Evolutionary conservation across 2,888 invertebrate genomes (phyloP).

Genomic region (Megastigmus dorsalis): DNA sequence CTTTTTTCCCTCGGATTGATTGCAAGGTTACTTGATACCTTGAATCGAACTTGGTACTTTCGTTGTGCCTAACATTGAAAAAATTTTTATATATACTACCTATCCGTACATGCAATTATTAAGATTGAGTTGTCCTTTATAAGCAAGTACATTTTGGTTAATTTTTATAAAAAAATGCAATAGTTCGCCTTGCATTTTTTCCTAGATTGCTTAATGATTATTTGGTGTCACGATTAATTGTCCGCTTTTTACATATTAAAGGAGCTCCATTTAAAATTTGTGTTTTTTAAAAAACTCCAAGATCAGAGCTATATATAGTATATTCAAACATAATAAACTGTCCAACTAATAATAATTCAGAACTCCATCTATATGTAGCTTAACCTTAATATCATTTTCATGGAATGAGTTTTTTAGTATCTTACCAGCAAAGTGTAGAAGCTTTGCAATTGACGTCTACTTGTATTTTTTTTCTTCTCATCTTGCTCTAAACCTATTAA

Average conservation of each 20-base stretch:
- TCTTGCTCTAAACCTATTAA: not conserved
- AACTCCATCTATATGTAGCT: conserved; percentile 4
- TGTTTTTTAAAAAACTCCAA: conserved; percentile 10
- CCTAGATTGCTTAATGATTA: conserved; percentile 49
- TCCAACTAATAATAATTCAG: conserved; percentile 13
- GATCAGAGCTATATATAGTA: not conserved
- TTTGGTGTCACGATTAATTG: conserved; percentile 50
- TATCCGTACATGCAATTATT: conserved; percentile 30
- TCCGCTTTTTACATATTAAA: not conserved
- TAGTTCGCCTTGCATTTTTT: not conserved
- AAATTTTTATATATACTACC: conserved; percentile 24
- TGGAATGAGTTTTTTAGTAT: conserved; percentile 1
- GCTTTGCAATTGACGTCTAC: conserved; percentile 43
- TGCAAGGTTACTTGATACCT: conserved; percentile 6
- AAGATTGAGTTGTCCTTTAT: not conserved
- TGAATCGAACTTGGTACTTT: conserved; percentile 53
- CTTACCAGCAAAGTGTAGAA: conserved; percentile 4
- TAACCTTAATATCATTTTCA: not conserved
- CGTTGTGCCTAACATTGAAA: conserved; percentile 53
- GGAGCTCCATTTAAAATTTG: conserved; percentile 19
- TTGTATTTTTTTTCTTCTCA: not conserved
- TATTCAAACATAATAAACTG: conserved; percentile 12
- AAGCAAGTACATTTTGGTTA: conserved; percentile 25
- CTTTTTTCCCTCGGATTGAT: conserved; percentile 24
- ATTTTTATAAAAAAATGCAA: too few relatives aligned